Evolutionary conservation across 2,797 vertebrate species (phyloP).

Genomic region (Leptodactylus fallax): DNA sequence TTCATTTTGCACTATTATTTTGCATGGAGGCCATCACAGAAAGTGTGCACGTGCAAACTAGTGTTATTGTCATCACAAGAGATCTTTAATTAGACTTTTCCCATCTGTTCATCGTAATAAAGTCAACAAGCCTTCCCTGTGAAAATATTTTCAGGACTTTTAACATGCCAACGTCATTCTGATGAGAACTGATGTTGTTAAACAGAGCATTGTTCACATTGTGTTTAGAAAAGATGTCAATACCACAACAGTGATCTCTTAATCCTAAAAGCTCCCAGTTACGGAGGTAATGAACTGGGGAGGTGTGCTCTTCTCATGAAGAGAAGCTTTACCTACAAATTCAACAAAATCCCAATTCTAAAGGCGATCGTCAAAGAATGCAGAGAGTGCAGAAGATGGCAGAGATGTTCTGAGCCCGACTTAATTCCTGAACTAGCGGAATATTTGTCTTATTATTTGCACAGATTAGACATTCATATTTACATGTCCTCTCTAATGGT

Average conservation of each 20-base stretch:
- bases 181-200: constrained; percentile 52
- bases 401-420: background rate
- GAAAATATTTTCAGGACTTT: constrained; percentile 60
- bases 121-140: constrained; percentile 50
- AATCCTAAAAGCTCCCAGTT: constrained; percentile 18
- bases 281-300: constrained; percentile 20
- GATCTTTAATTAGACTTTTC: constrained; percentile 31
- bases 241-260: constrained; percentile 44
- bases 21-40: background rate
- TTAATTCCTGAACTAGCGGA: constrained; percentile 13
- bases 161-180: constrained; percentile 62
- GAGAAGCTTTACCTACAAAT: constrained; percentile 1
- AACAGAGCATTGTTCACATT: constrained; percentile 52
- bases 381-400: constrained; percentile 36
- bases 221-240: constrained; percentile 52
- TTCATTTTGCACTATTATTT: background rate
- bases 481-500: constrained; percentile 42
- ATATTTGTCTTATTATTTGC: constrained; percentile 52
- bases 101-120: constrained; percentile 37
- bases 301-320: constrained; percentile 52
- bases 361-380: constrained; percentile 16
- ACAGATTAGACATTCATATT: constrained; percentile 36
- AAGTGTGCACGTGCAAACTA: background rate
- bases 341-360: constrained; percentile 51
- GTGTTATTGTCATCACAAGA: background rate